Evolutionary conservation across 1,140 invertebrate genomes (phyloP), one percentile per base, ranked within the genome.

Genomic region (Anastrepha ludens): DNA sequence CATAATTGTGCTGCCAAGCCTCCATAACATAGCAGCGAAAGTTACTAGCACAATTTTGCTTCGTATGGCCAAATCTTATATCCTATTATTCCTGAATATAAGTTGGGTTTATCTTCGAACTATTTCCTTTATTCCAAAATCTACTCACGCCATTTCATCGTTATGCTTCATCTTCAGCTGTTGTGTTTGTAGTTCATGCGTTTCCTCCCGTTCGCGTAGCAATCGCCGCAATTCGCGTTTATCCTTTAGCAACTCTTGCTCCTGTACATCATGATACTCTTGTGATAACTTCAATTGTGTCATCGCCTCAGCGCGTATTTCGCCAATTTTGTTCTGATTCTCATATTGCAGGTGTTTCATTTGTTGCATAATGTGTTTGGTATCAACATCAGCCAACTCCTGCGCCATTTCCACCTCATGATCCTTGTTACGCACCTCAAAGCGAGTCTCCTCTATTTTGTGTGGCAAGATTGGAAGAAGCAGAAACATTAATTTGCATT

Each of bases 261-360:
- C 97, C 93, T 97, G 96, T 78, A 95, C 94, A 39, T 94, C 93
- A 91, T 97, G 96, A 90, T 96, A 95, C 90, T 97, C 96, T 91
- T 97, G 95, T 7, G 96, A 95, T 11, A 96, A 92, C 93, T 97
- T 97, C 7, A 97, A 93, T 11, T 96, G 94, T 0, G 97, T 96
- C 93, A 97, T 95, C 50, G 96, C 95, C 90, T 98, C 96, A 9
- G 96, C 96, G 41, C 92, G 89, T 64, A 93, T 90, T 87, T 93
- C 94, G 59, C 93, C 92, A 87, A 93, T 90, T 62, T 93, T 96
- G 59, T 96, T 96, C 91, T 98, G 97, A 91, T 98, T 98, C 91
- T 98, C 98, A 93, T 98, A 98, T 93, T 98, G 96, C 41, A 98
- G 94, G 93, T 98, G 97, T 91, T 98, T 98, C 13, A 98, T 96